Percentiles rank a stretch among this genome's conserved stretches.
Evolutionary conservation across 1,140 invertebrate genomes (phyloP).

Genomic region (Drosophila sproati): DNA sequence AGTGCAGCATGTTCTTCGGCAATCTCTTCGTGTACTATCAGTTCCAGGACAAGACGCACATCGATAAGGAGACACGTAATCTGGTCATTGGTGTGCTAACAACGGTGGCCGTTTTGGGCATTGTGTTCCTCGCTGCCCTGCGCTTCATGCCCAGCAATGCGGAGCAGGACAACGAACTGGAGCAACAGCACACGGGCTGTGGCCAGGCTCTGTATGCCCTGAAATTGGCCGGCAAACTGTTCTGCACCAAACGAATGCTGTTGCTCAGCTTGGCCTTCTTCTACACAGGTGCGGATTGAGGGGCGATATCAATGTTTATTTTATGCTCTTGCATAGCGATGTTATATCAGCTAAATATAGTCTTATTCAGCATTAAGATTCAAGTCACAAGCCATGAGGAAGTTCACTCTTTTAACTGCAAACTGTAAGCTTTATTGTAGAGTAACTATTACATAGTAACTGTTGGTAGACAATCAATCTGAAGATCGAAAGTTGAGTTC

Average conservation of each 20-base stretch:
- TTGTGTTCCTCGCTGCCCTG: slow-evolving; percentile 88
- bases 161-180: slow-evolving; percentile 86
- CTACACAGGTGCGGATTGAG: slow-evolving; percentile 87
- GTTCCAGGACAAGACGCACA: slow-evolving; percentile 90
- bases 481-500: too few relatives aligned
- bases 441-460: too few relatives aligned
- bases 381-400: too few relatives aligned
- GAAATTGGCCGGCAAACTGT: slow-evolving; percentile 90
- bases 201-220: slow-evolving; percentile 88
- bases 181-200: slow-evolving; percentile 86
- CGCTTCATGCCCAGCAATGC: slow-evolving; percentile 86
- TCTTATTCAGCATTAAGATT: too few relatives aligned
- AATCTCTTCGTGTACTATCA: slow-evolving; percentile 97
- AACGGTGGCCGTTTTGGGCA: slow-evolving; percentile 88
- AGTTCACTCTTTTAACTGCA: too few relatives aligned
- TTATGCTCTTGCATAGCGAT: too few relatives aligned
- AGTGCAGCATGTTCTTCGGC: slow-evolving; percentile 95
- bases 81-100: slow-evolving; percentile 92
- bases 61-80: slow-evolving; percentile 88
- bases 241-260: slow-evolving; percentile 93
- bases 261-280: slow-evolving; percentile 93
- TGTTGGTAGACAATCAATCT: too few relatives aligned
- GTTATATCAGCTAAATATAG: too few relatives aligned
- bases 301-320: slow-evolving; percentile 84
- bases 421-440: too few relatives aligned